These are phyloP conservation scores for Drosophila nasuta DNA, from an alignment of 1,140 invertebrate genomes.

Conservation along the genomic window DNA sequence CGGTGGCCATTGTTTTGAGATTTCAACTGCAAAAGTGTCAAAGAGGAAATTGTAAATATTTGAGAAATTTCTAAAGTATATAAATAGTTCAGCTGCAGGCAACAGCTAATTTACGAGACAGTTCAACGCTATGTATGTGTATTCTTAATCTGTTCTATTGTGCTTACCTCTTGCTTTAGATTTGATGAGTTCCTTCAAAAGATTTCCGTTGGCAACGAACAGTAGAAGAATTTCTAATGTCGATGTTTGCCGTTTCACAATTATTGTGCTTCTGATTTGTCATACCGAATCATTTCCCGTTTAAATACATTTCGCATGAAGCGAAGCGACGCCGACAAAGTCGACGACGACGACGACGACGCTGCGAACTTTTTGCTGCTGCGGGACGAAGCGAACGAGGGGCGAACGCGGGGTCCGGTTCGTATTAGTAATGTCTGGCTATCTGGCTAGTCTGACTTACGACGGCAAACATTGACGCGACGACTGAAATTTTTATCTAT, in stretches of 20 bases:
- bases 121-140: not conserved
- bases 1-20: conserved; percentile 38
- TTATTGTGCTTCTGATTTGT: conserved; percentile 79
- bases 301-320: conserved; percentile 67
- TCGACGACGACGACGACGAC: not conserved
- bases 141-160: not conserved
- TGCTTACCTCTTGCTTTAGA: conserved; percentile 24
- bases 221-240: conserved; percentile 13
- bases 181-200: not conserved
- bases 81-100: conserved; percentile 7
- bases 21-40: not conserved
- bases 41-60: conserved; percentile 22
- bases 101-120: conserved; percentile 9
- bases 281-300: conserved; percentile 68
- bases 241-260: conserved; percentile 57
- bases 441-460: not conserved
- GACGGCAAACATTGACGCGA: conserved; percentile 13
- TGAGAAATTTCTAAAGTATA: not conserved
- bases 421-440: conserved; percentile 59
- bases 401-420: conserved; percentile 27
- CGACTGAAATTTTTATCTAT: conserved; percentile 11
- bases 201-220: conserved; percentile 33
- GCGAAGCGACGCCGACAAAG: not conserved
- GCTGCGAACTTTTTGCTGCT: not conserved
- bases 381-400: not conserved